Conservation (phyloP, 1,140 invertebrate genomes). For the Andricus grossulariae region DNA sequence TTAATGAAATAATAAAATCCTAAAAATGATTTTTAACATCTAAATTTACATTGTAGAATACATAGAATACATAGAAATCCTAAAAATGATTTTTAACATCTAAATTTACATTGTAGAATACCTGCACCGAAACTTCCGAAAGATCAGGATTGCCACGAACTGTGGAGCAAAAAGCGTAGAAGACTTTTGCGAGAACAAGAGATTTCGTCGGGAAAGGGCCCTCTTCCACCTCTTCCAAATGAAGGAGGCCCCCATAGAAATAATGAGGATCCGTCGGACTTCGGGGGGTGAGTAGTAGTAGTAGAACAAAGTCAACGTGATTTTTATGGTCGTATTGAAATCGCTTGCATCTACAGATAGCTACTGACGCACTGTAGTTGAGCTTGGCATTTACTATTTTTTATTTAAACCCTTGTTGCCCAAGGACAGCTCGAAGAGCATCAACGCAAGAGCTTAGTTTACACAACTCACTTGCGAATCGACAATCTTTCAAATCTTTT, state of each 20-base stretch:
- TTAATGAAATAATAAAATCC: no score
- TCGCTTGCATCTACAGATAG: constrained; percentile 51
- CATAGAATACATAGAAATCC: no score
- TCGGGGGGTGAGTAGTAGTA: constrained; percentile 77
- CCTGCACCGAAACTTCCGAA: constrained; percentile 89
- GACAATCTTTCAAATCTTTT: constrained; percentile 36
- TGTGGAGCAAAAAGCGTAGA: constrained; percentile 97
- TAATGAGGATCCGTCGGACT: constrained; percentile 74
- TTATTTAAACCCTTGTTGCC: constrained; percentile 51
- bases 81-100: constrained; percentile 19
- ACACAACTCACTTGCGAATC: not conserved
- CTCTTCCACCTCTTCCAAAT: constrained; percentile 64
- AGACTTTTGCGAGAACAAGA: constrained; percentile 85
- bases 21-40: constrained; percentile 19
- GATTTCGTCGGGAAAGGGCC: constrained; percentile 60
- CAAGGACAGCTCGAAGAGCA: constrained; percentile 20
- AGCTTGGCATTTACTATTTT: constrained; percentile 63
- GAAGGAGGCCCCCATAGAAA: constrained; percentile 69
- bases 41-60: constrained; percentile 28
- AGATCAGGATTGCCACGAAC: constrained; percentile 99
- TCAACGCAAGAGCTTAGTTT: constrained; percentile 2
- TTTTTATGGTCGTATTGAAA: constrained; percentile 54
- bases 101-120: constrained; percentile 79
- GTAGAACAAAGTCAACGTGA: constrained; percentile 49
- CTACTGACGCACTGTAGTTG: constrained; percentile 51